Evolutionary conservation across 2,797 vertebrate species (phyloP).

Genomic region (Halcyon smyrnensis): DNA sequence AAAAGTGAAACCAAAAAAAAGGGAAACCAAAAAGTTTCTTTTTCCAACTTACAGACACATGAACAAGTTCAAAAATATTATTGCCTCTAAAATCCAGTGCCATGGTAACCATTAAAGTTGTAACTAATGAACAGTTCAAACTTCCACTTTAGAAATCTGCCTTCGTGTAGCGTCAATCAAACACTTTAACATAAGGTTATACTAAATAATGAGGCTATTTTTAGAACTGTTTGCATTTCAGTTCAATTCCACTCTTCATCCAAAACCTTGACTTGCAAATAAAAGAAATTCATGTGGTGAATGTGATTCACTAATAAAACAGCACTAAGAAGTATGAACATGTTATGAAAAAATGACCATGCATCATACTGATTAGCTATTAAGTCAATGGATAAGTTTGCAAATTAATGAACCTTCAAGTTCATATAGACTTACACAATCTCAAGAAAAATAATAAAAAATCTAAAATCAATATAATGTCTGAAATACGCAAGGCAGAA

Average conservation of each 20-base stretch:
- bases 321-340: background rate
- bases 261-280: rapidly evolving
- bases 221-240: background rate
- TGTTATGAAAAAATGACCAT: background rate
- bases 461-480: background rate
- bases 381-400: background rate
- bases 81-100: background rate
- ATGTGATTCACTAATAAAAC: background rate
- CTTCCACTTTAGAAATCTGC: background rate
- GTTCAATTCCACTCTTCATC: background rate
- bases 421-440: background rate
- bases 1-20: background rate
- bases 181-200: background rate
- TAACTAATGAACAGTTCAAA: background rate
- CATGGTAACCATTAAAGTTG: background rate
- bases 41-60: background rate
- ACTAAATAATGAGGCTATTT: background rate
- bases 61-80: background rate
- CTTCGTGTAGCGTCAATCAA: background rate
- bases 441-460: background rate
- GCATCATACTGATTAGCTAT: background rate
- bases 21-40: background rate
- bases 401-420: background rate
- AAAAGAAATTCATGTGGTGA: rapidly evolving
- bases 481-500: background rate